Percentiles rank a stretch among this genome's conserved stretches.
phyloP scores from a whole-genome alignment of 2,113 vertebrate species.

The Rhineura floridana region DNA sequence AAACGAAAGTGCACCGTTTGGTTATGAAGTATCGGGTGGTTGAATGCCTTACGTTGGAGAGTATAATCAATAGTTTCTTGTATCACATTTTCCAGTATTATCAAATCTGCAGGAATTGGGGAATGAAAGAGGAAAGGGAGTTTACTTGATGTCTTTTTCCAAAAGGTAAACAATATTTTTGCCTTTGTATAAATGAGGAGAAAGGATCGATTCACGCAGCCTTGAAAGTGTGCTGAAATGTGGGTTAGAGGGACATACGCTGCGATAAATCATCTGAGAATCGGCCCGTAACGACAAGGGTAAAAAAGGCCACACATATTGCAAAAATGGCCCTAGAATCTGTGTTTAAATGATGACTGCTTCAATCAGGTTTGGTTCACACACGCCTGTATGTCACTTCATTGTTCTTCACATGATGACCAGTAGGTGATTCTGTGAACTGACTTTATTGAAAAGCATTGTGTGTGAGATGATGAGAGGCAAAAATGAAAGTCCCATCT shows the following conservation, averaged over 20 bases:
- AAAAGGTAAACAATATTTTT: neutral
- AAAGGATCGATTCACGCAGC: neutral
- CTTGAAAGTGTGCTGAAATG: neutral
- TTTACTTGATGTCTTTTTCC: neutral
- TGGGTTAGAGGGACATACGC: neutral
- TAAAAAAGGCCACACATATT: neutral
- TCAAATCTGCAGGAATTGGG: slow-evolving; percentile 71
- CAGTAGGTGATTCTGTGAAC: neutral
- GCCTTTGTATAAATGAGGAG: neutral
- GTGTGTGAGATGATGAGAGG: neutral
- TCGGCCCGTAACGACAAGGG: neutral
- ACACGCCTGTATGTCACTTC: neutral
- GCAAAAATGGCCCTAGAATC: neutral
- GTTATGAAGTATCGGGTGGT: slow-evolving; percentile 78
- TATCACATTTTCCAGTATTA: slow-evolving; percentile 78
- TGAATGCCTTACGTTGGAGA: slow-evolving; percentile 79
- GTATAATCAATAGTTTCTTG: slow-evolving; percentile 85
- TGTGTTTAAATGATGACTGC: neutral
- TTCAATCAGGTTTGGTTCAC: neutral
- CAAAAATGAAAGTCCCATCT: neutral
- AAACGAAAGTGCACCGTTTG: slow-evolving; percentile 85
- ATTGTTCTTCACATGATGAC: neutral
- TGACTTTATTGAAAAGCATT: neutral
- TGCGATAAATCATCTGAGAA: too few relatives aligned
- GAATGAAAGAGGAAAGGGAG: slow-evolving; percentile 5